Conservation (phyloP, 2,797 vertebrate species). For the Arctocebus calabarensis region DNA sequence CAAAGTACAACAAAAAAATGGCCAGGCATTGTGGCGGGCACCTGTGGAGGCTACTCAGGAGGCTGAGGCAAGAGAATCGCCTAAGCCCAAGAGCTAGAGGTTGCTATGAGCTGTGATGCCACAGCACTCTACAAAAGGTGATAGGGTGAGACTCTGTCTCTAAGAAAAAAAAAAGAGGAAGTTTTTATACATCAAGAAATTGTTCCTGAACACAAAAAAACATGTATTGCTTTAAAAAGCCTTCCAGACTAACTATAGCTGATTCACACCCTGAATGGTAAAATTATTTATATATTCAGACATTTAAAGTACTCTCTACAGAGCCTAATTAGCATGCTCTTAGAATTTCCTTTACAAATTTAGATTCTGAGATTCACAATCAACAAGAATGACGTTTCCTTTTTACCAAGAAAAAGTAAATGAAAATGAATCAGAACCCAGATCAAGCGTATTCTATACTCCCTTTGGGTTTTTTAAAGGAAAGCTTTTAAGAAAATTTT, state of each 20-base stretch:
- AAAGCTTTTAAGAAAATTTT: slow-evolving; percentile 48
- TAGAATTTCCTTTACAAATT: slow-evolving; percentile 68
- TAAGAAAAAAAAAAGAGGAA: not conserved
- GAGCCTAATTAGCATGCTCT: slow-evolving; percentile 56
- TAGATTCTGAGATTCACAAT: slow-evolving; percentile 54
- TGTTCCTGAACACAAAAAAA: not conserved
- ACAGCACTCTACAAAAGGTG: too few species aligned
- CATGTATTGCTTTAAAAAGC: slow-evolving; percentile 29
- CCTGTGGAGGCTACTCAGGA: too few species aligned
- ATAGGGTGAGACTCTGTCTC: too few species aligned
- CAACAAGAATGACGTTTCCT: not conserved
- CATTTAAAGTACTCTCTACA: slow-evolving; percentile 30
- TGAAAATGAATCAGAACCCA: not conserved
- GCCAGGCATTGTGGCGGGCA: fast-evolving
- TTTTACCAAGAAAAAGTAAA: slow-evolving; percentile 57
- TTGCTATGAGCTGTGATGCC: too few species aligned
- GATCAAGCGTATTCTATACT: slow-evolving; percentile 1
- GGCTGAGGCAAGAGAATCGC: too few species aligned
- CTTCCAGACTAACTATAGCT: not conserved
- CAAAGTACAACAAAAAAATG: too few species aligned
- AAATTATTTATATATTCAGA: slow-evolving; percentile 50
- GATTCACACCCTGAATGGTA: not conserved
- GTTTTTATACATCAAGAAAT: slow-evolving; percentile 30
- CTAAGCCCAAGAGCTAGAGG: too few species aligned
- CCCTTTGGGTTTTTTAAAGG: not conserved